Conservation (phyloP, 2,113 vertebrate genomes). For the Lanius ludovicianus region DNA sequence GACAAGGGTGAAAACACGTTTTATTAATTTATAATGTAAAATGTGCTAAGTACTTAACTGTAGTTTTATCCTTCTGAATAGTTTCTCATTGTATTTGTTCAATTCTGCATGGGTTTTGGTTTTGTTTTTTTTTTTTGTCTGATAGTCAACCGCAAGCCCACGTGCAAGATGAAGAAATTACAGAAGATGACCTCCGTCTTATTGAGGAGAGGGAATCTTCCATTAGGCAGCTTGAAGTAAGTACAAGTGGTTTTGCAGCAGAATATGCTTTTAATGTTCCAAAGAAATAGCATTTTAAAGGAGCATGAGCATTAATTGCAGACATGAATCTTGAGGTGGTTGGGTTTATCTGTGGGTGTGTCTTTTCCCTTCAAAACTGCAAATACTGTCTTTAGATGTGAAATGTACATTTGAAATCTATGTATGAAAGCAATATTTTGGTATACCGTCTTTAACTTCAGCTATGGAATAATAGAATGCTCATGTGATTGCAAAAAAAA, state of each 20-base stretch:
- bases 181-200: conserved; percentile 90
- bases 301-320: not conserved
- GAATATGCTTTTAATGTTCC: not conserved
- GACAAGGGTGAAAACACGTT: not conserved
- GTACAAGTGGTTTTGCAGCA: not conserved
- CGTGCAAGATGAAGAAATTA: conserved; percentile 86
- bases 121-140: not conserved
- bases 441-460: not conserved
- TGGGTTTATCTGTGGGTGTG: not conserved
- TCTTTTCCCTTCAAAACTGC: not conserved
- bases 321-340: not conserved
- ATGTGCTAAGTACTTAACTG: not conserved
- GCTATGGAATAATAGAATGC: not conserved
- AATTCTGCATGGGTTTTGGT: not conserved
- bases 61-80: not conserved
- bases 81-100: not conserved
- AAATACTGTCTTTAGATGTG: not conserved
- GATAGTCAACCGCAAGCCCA: conserved; percentile 80
- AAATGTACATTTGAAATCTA: not conserved
- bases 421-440: not conserved
- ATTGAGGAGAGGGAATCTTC: conserved; percentile 91
- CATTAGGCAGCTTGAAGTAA: conserved; percentile 92
- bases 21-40: not conserved
- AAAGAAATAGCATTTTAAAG: not conserved
- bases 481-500: not conserved